Conservation (phyloP, 2,888 invertebrate genomes). For the Sphinx pinastri region DNA sequence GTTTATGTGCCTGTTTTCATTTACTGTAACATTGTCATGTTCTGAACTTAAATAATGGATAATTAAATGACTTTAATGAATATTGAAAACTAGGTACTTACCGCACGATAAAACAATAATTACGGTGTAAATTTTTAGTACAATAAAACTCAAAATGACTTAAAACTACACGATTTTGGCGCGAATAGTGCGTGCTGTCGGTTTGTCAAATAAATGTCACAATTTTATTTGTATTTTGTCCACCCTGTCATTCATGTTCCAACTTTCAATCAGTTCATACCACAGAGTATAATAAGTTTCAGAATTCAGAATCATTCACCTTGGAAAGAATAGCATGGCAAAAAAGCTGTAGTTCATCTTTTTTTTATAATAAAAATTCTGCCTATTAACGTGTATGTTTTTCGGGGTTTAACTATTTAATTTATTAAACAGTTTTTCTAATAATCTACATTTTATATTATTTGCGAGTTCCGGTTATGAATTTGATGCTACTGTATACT, state of each 20-base stretch:
- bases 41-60: background rate
- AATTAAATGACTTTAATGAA: background rate
- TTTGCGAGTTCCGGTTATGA: too few relatives aligned
- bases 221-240: background rate
- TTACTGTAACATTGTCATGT: background rate
- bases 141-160: background rate
- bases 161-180: background rate
- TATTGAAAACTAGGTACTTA: background rate
- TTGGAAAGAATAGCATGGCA: too few relatives aligned
- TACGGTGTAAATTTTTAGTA: background rate
- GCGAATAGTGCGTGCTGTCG: background rate
- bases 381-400: too few relatives aligned
- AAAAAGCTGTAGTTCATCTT: too few relatives aligned
- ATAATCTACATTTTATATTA: too few relatives aligned
- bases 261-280: background rate
- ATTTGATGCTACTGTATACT: too few relatives aligned
- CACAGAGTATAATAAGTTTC: too few relatives aligned
- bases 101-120: background rate
- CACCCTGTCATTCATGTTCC: background rate
- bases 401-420: too few relatives aligned
- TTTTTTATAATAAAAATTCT: too few relatives aligned
- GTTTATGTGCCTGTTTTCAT: constrained; percentile 26
- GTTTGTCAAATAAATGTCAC: background rate
- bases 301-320: too few relatives aligned
- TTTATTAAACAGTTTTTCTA: too few relatives aligned